These are phyloP conservation scores for Phymorhynchus buccinoides DNA, from an alignment of 1,140 invertebrate species.

Conservation along the genomic window DNA sequence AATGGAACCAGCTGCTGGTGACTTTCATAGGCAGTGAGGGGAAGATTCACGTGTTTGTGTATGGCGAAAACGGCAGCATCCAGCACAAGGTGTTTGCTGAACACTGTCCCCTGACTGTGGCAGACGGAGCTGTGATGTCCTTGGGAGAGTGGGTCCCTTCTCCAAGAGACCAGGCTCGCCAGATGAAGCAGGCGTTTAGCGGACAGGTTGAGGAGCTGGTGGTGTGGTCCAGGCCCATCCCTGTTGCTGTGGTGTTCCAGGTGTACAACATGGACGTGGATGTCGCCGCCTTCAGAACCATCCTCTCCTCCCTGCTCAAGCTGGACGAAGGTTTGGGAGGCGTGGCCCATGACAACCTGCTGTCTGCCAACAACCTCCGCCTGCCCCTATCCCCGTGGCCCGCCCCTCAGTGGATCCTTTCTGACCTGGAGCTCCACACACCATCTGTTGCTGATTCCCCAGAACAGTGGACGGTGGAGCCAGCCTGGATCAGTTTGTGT, in stretches of 20 bases:
- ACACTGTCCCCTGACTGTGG: constrained; percentile 44
- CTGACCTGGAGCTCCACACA: constrained; percentile 41
- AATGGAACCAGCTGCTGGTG: constrained; percentile 58
- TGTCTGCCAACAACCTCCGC: constrained; percentile 40
- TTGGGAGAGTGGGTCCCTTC: constrained; percentile 54
- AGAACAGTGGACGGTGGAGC: background rate
- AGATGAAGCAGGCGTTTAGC: constrained; percentile 39
- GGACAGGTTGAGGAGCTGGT: constrained; percentile 53
- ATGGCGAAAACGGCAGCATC: constrained; percentile 41
- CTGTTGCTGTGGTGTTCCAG: constrained; percentile 49
- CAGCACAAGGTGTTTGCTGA: constrained; percentile 41
- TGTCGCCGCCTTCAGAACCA: constrained; percentile 40
- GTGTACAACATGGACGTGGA: constrained; percentile 52
- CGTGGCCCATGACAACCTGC: constrained; percentile 45
- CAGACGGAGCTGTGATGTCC: constrained; percentile 42
- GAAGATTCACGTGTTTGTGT: constrained; percentile 50
- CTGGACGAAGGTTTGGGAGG: constrained; percentile 53
- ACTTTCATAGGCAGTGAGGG: constrained; percentile 34
- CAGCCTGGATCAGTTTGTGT: constrained; percentile 39
- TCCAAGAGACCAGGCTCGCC: constrained; percentile 31
- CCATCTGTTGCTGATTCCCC: background rate
- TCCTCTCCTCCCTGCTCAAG: constrained; percentile 48
- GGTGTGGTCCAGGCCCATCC: constrained; percentile 50
- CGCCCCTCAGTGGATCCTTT: constrained; percentile 52
- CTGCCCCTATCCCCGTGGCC: constrained; percentile 54